Percentiles rank a stretch among this genome's conserved stretches.
Evolutionary conservation across 2,797 vertebrate genomes (phyloP).

Genomic region (Otus scops): DNA sequence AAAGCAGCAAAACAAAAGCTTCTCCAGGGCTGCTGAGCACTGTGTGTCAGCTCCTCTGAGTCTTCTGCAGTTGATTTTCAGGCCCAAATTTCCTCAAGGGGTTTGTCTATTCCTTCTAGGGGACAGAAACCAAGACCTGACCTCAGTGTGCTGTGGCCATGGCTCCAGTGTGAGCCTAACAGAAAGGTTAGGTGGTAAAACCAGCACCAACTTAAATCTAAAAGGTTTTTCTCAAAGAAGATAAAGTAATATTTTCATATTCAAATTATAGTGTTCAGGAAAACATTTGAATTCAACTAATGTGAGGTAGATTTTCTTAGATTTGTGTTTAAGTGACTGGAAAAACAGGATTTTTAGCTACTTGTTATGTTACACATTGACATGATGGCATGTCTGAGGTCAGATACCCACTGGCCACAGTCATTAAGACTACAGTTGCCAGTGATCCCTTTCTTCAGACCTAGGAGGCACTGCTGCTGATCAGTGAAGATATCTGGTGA

Average conservation of each 20-base stretch:
- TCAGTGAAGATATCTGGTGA: neutral
- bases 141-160: fast-evolving
- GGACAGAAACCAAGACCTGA: neutral
- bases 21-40: neutral
- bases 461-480: neutral
- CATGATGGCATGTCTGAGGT: neutral
- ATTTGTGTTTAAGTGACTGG: neutral
- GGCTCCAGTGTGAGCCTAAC: neutral
- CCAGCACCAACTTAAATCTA: neutral
- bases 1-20: neutral
- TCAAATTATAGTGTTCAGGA: neutral
- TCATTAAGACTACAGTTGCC: fast-evolving
- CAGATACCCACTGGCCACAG: neutral
- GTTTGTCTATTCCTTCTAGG: neutral
- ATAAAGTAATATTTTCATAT: neutral
- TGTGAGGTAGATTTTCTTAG: neutral
- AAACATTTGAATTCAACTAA: neutral
- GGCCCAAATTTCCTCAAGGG: neutral
- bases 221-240: neutral
- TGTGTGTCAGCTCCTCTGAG: neutral
- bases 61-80: neutral
- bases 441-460: neutral
- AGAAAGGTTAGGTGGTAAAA: neutral
- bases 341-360: neutral
- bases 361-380: neutral